Conservation (phyloP, 2,113 vertebrate genomes). For the Tretioscincus oriximinensis region DNA sequence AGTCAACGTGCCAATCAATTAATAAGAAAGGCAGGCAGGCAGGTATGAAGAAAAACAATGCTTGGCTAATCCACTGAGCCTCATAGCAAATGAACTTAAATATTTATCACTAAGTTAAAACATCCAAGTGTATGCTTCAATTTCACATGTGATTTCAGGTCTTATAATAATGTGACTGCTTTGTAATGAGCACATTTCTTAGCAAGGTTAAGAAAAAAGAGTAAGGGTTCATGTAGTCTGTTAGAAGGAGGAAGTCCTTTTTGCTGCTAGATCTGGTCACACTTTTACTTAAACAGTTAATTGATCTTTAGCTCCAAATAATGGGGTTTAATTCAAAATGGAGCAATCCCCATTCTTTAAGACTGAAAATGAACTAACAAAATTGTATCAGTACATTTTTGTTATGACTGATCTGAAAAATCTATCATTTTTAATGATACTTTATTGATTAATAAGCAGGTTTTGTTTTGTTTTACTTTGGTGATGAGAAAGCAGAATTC, state of each 20-base stretch:
- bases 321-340: too few relatives aligned
- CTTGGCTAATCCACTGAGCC: too few relatives aligned
- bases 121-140: too few relatives aligned
- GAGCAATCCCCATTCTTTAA: too few relatives aligned
- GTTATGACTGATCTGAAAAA: neutral
- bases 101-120: too few relatives aligned
- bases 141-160: neutral
- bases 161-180: neutral
- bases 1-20: too few relatives aligned
- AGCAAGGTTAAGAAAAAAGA: neutral
- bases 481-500: neutral
- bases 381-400: neutral
- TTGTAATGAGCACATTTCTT: neutral
- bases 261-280: neutral
- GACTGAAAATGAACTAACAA: neutral
- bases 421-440: accelerated
- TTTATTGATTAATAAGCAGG: neutral
- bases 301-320: neutral
- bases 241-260: neutral
- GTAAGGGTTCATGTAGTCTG: neutral
- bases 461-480: neutral
- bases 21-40: too few relatives aligned
- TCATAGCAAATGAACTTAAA: too few relatives aligned
- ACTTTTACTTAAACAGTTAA: constrained; percentile 14
- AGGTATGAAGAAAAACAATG: too few relatives aligned